Conservation (phyloP, 1,140 invertebrate species). For the Brachionus calyciflorus region DNA sequence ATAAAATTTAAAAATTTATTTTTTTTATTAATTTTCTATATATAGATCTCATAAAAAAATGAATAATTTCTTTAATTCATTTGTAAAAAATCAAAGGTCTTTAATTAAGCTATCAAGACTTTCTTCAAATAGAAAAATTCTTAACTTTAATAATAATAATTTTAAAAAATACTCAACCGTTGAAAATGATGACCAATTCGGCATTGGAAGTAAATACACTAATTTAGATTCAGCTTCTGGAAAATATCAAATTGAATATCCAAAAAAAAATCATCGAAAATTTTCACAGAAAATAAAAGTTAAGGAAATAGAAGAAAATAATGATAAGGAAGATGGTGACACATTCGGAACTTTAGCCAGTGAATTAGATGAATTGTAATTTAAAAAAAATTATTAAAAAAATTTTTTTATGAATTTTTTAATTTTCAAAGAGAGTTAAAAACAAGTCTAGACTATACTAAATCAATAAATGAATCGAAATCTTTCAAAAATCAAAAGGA, state of each 20-base stretch:
- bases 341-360: constrained; percentile 2
- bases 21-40: too few species aligned
- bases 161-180: not conserved
- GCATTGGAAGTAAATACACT: constrained; percentile 15
- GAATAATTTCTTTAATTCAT: not conserved
- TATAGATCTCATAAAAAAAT: constrained; percentile 9
- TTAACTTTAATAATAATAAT: not conserved
- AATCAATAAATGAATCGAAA: not conserved
- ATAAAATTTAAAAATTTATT: not conserved
- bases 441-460: not conserved
- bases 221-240: not conserved
- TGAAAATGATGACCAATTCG: constrained; percentile 3
- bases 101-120: not conserved
- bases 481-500: not conserved
- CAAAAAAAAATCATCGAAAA: too few species aligned
- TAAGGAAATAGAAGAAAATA: not conserved
- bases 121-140: not conserved
- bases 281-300: not conserved
- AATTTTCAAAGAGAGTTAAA: not conserved
- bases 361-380: not conserved
- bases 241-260: not conserved
- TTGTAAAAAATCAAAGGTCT: not conserved
- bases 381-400: not conserved
- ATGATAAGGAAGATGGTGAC: not conserved
- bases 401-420: not conserved